Evolutionary conservation across 2,113 vertebrate genomes (phyloP).

Genomic region (Baryphthengus martii): DNA sequence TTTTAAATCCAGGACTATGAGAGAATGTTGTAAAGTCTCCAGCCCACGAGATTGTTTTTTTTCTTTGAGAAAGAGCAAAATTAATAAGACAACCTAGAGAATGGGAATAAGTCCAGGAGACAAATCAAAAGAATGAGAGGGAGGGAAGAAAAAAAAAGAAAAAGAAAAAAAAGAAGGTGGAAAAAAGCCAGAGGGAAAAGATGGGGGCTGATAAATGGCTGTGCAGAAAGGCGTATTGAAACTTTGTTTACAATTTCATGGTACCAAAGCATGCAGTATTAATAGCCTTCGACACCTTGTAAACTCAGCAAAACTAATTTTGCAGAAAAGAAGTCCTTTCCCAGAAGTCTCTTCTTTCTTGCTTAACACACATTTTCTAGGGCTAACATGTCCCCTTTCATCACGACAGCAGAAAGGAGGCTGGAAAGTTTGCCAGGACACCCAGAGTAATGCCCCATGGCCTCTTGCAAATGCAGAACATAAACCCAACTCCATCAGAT

Average conservation of each 20-base stretch:
- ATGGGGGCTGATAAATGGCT: neutral
- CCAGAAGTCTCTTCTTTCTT: slow-evolving; percentile 4
- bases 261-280: slow-evolving; percentile 1
- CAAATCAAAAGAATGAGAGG: neutral
- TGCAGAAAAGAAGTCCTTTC: slow-evolving; percentile 5
- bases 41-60: neutral
- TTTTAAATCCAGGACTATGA: slow-evolving; percentile 18
- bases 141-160: neutral
- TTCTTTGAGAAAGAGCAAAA: slow-evolving; percentile 34
- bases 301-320: slow-evolving; percentile 50
- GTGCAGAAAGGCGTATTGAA: slow-evolving; percentile 19
- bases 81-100: slow-evolving; percentile 36
- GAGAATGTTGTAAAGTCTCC: slow-evolving; percentile 39
- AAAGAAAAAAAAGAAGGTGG: neutral
- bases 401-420: neutral
- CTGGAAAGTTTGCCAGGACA: neutral
- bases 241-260: slow-evolving; percentile 24
- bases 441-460: neutral
- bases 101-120: slow-evolving; percentile 30
- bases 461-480: neutral
- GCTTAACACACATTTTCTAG: neutral
- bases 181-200: slow-evolving; percentile 10
- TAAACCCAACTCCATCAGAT: neutral
- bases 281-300: slow-evolving; percentile 42
- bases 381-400: neutral